Evolutionary conservation across 2,797 vertebrate genomes (phyloP), one percentile per base, ranked within the genome.

Genomic region (Xiphophorus birchmanni): DNA sequence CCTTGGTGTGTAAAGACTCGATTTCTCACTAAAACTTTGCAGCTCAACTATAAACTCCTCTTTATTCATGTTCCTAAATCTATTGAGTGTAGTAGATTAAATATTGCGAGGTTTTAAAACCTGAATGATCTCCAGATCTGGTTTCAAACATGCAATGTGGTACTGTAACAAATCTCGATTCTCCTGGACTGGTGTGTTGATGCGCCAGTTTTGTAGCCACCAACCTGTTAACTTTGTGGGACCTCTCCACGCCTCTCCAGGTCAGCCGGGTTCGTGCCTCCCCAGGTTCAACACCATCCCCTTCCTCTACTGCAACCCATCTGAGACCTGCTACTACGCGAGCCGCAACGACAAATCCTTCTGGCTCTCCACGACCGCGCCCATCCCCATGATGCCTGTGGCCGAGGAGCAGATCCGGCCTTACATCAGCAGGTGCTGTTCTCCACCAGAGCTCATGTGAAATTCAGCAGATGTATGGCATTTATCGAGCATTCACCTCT

Each of bases 351-450:
- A 99, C 93, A 99, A 98, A 80, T 99, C 98, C 87, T 99, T 98
- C 91, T 99, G 98, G 98, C 97, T 99, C 26, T 99, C 98, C 84
- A 99, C 98, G 26, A 96, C 97, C 0, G 97, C 97, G 0, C 96
- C 98, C 40, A 99, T 99, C 77, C 98, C 98, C 88, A 99, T 99
- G 98, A 98, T 98, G 97, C 98, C 98, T 0, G 97, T 99, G 72
- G 88, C 93, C 80, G 95, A 96, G 4, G 10, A 79, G 2, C 96
- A 97, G 93, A 99, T 99, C 73, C 92, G 86, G 0, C 94, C 95
- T 58, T 99, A 99, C 89, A 98, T 99, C 95, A 99, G 98, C 89
- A 97, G 94, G 94, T 95, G 69, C 0, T 0, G 11, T 10, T 0
- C 18, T 4, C 32, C 13, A 7, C 21, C 47, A 11, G 5, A 52